These are phyloP conservation scores for Daboia siamensis DNA, from an alignment of 2,113 vertebrate species.

Conservation along the genomic window DNA sequence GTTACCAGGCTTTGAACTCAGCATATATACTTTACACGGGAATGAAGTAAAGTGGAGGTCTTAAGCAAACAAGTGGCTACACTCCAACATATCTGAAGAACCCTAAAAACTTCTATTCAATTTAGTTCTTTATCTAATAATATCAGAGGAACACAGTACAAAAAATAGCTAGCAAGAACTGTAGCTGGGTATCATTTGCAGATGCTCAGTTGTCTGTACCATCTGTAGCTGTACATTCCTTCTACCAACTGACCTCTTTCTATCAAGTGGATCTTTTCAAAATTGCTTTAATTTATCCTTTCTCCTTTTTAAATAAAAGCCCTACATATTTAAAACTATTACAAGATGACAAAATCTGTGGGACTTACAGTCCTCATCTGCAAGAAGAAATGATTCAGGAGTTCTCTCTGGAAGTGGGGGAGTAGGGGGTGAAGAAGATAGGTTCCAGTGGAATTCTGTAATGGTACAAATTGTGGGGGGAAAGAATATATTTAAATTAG, in stretches of 20 bases:
- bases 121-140: not conserved
- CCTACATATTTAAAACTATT: conserved; percentile 2
- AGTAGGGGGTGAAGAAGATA: conserved; percentile 62
- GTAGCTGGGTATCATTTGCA: not conserved
- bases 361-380: conserved; percentile 72
- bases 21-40: not conserved
- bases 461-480: not conserved
- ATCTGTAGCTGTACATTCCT: not conserved
- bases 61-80: not conserved
- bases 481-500: conserved; percentile 6
- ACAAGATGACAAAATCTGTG: not conserved
- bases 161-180: not conserved
- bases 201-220: not conserved
- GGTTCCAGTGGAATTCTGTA: conserved; percentile 47
- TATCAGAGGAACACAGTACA: not conserved
- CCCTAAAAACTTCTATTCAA: not conserved
- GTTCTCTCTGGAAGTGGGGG: conserved; percentile 78
- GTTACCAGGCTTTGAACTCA: not conserved
- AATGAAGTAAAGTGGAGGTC: not conserved
- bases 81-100: not conserved
- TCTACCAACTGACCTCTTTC: not conserved
- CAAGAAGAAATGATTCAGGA: conserved; percentile 75
- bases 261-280: not conserved
- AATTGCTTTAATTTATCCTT: not conserved
- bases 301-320: not conserved